Evolutionary conservation across 2,113 vertebrate genomes (phyloP), one percentile per base, ranked within the genome.

Genomic region (Osmerus mordax): DNA sequence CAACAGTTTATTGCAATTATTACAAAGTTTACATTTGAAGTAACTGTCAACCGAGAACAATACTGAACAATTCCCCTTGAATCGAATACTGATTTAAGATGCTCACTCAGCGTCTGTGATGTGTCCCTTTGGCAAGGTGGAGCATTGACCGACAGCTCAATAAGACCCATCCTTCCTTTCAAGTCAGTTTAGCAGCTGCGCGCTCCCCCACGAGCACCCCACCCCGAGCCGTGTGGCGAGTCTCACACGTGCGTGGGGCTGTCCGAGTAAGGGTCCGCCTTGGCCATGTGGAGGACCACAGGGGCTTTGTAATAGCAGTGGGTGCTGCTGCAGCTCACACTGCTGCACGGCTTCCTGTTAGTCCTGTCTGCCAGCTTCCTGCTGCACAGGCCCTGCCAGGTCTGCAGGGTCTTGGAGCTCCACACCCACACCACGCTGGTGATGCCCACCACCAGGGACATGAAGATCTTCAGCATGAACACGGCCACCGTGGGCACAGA

Each of bases 401-500:
- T 97, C 92, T 98, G 96, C 82, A 98, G 92, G 0, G 97, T 99
- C 92, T 99, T 99, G 77, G 97, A 97, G 90, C 98, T 99, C 98
- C 98, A 99, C n/a, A 99, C 96, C 98, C 98, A 99, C 69, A 98
- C 96, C 0, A 97, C 97, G 0, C 97, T 99, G 89, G 97, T 98
- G 92, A 99, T 99, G 80, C 97, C 97, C 62, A 99, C 97, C 87
- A 97, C 97, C 86, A 99, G 90, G 0, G 97, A 98, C 97, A 99
- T 99, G 90, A 98, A 98, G 89, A 97, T 98, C 90, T 98, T 99
- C n/a, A 99, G 93, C 95, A 99, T 97, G 82, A 99, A 99, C 78
- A 99, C 90, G 0, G 96, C 96, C 86, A 99, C 94, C 0, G 95
- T 95, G 72, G 98, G 98, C 79, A 99, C 95, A 0, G 98, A 99